phyloP scores from a whole-genome alignment of 2,797 vertebrate species.

The Protonibea diacanthus region DNA sequence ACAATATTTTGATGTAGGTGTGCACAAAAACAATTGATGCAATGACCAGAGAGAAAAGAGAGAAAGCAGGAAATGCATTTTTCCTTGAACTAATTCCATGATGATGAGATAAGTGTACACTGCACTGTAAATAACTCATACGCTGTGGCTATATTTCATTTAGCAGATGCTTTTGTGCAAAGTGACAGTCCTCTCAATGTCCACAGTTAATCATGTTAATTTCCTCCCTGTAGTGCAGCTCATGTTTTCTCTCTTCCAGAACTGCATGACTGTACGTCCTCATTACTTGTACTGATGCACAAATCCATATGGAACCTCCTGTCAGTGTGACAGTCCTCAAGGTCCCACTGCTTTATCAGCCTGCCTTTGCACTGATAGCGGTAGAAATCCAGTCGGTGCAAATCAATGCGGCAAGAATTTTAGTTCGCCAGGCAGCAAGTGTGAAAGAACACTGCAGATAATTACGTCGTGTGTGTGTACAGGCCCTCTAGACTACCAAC shows the following conservation, averaged over 20 bases:
- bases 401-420: conserved; percentile 51
- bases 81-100: background rate
- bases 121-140: background rate
- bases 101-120: background rate
- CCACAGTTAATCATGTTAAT: background rate
- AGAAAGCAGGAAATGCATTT: background rate
- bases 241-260: background rate
- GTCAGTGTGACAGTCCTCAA: conserved; percentile 53
- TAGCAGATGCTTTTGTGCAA: background rate
- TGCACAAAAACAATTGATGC: background rate
- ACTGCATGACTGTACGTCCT: background rate
- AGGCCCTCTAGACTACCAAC: too few relatives aligned
- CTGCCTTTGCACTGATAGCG: conserved; percentile 29
- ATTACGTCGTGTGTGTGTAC: background rate
- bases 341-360: conserved; percentile 6
- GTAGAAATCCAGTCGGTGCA: conserved; percentile 43
- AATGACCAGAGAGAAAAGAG: background rate
- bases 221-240: background rate
- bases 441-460: conserved; percentile 1
- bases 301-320: conserved; percentile 55
- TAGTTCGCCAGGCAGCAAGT: conserved; percentile 15
- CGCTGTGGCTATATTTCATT: background rate
- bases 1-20: background rate
- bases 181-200: background rate
- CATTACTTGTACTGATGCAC: conserved; percentile 23